Conservation (phyloP, 2,797 vertebrate species). For the Galaxias olidus region DNA sequence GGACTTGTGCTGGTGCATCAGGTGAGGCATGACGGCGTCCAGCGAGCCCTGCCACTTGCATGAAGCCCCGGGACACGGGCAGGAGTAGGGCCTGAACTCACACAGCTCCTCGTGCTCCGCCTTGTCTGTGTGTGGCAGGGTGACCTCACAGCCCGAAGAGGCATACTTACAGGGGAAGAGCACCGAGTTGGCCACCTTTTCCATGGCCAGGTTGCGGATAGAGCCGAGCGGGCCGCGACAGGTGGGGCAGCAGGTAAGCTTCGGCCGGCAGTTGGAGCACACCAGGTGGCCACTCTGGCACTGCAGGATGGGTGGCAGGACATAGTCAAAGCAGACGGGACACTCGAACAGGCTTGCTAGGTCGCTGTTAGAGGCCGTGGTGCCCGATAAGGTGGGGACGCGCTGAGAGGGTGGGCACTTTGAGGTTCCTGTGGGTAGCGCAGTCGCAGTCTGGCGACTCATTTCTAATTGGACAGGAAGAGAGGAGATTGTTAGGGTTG, state of each 20-base stretch:
- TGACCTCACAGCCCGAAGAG: conserved; percentile 94
- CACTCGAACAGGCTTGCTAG: conserved; percentile 98
- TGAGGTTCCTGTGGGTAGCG: conserved; percentile 96
- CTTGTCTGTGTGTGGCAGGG: conserved; percentile 92
- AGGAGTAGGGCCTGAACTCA: conserved; percentile 97
- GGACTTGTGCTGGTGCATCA: conserved; percentile 98
- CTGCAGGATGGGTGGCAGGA: conserved; percentile 96
- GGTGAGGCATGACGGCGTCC: conserved; percentile 96
- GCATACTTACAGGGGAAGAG: conserved; percentile 98
- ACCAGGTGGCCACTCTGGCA: conserved; percentile 98
- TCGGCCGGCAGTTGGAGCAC: conserved; percentile 98
- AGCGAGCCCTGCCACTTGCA: conserved; percentile 98
- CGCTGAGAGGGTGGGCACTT: conserved; percentile 98
- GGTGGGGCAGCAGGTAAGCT: conserved; percentile 97
- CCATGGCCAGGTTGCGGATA: conserved; percentile 99
- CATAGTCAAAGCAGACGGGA: conserved; percentile 99
- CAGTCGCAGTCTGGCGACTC: conserved; percentile 99
- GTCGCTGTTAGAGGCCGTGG: conserved; percentile 98
- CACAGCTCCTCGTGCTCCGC: conserved; percentile 97
- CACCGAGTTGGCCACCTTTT: conserved; percentile 98
- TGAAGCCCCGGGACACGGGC: conserved; percentile 93
- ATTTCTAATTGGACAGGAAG: conserved; percentile 81
- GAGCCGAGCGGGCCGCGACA: conserved; percentile 95
- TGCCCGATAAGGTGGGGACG: conserved; percentile 94
- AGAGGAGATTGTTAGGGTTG: background rate